Base-by-base conservation (phyloP, 2,797 vertebrate species). In the Rhodeus uyekii region DNA sequence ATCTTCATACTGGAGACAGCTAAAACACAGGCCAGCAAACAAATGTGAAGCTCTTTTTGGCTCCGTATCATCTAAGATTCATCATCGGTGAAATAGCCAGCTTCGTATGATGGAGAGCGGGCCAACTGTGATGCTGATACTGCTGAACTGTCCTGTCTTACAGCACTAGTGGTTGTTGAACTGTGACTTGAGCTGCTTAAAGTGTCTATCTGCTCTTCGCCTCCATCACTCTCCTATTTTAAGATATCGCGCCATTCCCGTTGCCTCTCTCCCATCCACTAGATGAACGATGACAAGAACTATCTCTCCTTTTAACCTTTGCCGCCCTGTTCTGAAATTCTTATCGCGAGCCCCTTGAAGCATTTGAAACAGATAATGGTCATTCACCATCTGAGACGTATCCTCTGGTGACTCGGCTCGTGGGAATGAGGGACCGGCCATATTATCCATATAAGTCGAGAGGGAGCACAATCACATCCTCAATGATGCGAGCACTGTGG, bases 291-390 rank as follows among this genome's bases (percentile, higher is more conserved):
- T 92, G 92, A 92, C 91, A 92, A 91, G 88, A 90, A 89, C 91
- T 93, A 92, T 93, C 91, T 93, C 88, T 91, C 88, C 90, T 93
- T 94, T 95, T 94, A 94, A 95, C 94, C 94, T 92, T 90, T 87
- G 88, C 85, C 87, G 89, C 87, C 91, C 91, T 72, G 44, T 91
- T 90, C 92, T 91, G 89, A 86, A 87, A 87, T 69, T 84, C 89
- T 93, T 94, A 95, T 95, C 94, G 58, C 88, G 73, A 83, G 86
- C 86, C 89, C 87, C 91, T 93, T 89, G 90, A 88, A 84, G 91
- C 92, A 72, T 67, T 88, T 89, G 80, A 84, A 81, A 87, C 81
- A 92, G 92, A 93, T 93, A 91, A 90, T 83, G 88, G 90, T 92
- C 90, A 89, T 88, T 92, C 87, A 88, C 86, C 87, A 88, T 88